Percentiles rank a stretch among this genome's conserved stretches.
Evolutionary conservation across 2,113 vertebrate species (phyloP).

Genomic region (Hemibagrus wyckioides): DNA sequence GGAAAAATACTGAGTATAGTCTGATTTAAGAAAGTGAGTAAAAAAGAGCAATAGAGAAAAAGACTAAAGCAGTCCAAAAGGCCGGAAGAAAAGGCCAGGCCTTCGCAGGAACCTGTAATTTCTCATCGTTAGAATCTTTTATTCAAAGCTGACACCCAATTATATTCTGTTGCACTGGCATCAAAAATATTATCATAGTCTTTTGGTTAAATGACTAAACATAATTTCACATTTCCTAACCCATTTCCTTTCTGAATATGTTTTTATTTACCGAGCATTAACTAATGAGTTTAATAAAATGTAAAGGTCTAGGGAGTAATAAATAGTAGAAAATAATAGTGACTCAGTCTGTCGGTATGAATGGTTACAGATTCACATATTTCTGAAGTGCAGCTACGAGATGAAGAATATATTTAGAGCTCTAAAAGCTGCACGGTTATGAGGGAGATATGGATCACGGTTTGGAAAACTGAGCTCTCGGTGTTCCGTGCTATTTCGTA

Average conservation of each 20-base stretch:
- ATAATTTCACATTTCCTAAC: constrained; percentile 20
- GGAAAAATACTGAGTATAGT: not conserved
- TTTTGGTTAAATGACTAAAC: constrained; percentile 1
- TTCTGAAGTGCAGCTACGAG: not conserved
- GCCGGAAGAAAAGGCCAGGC: constrained; percentile 1
- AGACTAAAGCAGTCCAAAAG: not conserved
- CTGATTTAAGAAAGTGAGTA: not conserved
- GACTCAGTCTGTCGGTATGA: not conserved
- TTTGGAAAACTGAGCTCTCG: not conserved
- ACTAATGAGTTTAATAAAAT: not conserved
- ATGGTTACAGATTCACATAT: not conserved
- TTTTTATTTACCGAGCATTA: constrained; percentile 19
- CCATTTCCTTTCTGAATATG: not conserved
- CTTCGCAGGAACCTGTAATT: not conserved
- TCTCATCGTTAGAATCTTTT: not conserved
- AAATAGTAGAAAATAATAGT: not conserved
- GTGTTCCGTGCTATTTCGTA: not conserved
- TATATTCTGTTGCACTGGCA: not conserved
- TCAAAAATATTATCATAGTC: not conserved
- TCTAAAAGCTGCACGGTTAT: not conserved
- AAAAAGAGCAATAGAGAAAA: not conserved
- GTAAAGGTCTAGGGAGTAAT: constrained; percentile 1
- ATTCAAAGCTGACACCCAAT: constrained; percentile 16
- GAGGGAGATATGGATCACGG: not conserved
- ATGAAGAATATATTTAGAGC: not conserved